These are phyloP conservation scores for Rhineura floridana DNA, from an alignment of 2,113 vertebrate genomes.

Conservation along the genomic window DNA sequence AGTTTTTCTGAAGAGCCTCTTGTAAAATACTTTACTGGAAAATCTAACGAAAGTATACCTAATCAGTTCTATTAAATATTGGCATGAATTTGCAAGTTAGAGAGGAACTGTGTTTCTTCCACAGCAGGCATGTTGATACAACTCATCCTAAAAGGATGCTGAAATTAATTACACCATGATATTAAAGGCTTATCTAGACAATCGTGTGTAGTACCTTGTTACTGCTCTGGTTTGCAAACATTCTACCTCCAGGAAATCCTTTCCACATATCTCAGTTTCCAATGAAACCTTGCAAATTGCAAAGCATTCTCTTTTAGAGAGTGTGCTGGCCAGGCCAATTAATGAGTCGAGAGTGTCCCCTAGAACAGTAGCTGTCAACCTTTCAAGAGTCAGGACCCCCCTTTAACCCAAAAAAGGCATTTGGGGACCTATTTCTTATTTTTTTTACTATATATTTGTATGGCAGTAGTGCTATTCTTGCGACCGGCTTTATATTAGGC, in stretches of 20 bases:
- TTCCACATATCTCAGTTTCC: neutral
- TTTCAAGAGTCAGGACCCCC: too few species aligned
- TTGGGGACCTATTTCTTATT: too few species aligned
- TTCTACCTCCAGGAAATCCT: neutral
- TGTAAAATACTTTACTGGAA: neutral
- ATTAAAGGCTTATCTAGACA: neutral
- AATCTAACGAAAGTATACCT: neutral
- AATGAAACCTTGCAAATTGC: neutral
- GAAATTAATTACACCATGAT: neutral
- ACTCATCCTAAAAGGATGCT: neutral
- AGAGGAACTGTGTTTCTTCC: neutral
- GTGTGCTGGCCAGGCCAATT: neutral
- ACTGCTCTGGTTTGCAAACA: neutral
- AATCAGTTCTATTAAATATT: neutral
- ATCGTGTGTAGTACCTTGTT: neutral
- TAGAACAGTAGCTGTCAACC: neutral
- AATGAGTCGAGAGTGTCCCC: neutral
- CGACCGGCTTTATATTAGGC: too few species aligned
- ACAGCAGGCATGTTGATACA: neutral
- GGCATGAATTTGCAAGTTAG: neutral
- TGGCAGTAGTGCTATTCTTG: too few species aligned
- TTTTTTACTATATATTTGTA: too few species aligned
- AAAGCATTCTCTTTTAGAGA: neutral
- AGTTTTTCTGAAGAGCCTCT: constrained; percentile 9
- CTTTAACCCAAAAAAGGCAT: too few species aligned